phyloP scores from a whole-genome alignment of 2,797 vertebrate species.

The Hippocampus kuda region DNA sequence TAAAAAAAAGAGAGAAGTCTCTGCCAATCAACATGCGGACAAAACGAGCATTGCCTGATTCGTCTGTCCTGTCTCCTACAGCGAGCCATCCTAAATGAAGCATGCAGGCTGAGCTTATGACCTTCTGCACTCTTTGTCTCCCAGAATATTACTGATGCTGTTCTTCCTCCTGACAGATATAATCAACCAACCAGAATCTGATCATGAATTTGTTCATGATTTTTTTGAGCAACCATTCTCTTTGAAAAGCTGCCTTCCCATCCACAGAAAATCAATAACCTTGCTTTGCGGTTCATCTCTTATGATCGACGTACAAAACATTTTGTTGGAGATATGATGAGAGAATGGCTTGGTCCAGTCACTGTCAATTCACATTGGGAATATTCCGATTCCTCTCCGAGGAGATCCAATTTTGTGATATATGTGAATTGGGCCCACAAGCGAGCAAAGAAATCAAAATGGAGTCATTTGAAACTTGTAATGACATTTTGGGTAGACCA shows the following conservation, averaged over 20 bases:
- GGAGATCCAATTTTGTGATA: not conserved
- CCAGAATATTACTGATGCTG: constrained; percentile 16
- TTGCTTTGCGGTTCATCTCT: not conserved
- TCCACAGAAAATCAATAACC: not conserved
- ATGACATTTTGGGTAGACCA: not conserved
- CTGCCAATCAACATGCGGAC: not conserved
- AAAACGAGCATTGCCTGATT: constrained; percentile 18
- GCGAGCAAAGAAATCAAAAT: not conserved
- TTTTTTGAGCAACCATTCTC: constrained; percentile 16
- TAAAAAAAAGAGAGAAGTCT: constrained; percentile 3
- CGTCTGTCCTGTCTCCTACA: constrained; percentile 21
- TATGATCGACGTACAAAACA: not conserved
- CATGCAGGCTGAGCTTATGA: constrained; percentile 34
- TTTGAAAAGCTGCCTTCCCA: too few relatives aligned
- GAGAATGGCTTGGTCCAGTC: not conserved
- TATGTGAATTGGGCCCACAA: not conserved
- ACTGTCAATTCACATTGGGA: not conserved
- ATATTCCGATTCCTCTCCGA: not conserved
- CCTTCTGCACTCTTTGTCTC: constrained; percentile 15
- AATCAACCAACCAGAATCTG: constrained; percentile 29
- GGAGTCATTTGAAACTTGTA: not conserved
- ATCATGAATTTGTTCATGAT: too few relatives aligned
- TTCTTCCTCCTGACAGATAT: constrained; percentile 29
- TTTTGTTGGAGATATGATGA: not conserved
- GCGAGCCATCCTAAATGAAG: constrained; percentile 27